Evolutionary conservation across 2,797 vertebrate species (phyloP), one percentile per base, ranked within the genome.

Genomic region (Gymnoscopelus braueri): DNA sequence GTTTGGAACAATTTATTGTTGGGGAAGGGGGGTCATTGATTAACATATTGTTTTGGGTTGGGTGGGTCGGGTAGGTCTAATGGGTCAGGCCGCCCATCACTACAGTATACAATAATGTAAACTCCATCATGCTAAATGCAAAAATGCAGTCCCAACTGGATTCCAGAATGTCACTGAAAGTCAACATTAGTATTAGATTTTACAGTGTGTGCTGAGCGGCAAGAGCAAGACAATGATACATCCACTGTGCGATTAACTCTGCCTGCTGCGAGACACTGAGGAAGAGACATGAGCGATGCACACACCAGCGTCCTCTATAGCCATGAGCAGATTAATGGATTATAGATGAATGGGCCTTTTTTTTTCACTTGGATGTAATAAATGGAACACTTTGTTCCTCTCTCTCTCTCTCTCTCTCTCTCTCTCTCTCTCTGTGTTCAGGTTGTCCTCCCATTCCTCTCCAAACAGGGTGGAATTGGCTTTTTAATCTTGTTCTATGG

Each of bases 241-340:
- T 56, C 58, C 51, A 58, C 72, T 70, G 23, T 76, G 71, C 83
- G 80, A 90, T 91, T 83, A 89, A 79, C 77, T 84, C 86, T 53
- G 77, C 92, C 91, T 89, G 85, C 89, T 76, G 84, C 74, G 68
- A 71, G 32, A 80, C 74, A 82, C 82, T 67, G 81, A 90, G 81
- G 76, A 87, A 81, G 71, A 71, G 79, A 75, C 39, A 15, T 5
- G 60, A 83, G 65, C 2, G 47, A 65, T 73, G 77, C 12, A 80
- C 74, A 79, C 71, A 70, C 73, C 87, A 90, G 86, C 84, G 87
- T 87, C 83, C 76, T 73, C 19, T 35, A 35, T 35, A 35, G 32
- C 32, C 32, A 35, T 35, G 32, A 35, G 32, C 55, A 87, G 86
- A 93, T 84, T 83, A 89, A 84, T 89, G 85, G 85, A 84, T 90